Conservation (phyloP, 2,797 vertebrate species). For the Dipus sagitta region DNA sequence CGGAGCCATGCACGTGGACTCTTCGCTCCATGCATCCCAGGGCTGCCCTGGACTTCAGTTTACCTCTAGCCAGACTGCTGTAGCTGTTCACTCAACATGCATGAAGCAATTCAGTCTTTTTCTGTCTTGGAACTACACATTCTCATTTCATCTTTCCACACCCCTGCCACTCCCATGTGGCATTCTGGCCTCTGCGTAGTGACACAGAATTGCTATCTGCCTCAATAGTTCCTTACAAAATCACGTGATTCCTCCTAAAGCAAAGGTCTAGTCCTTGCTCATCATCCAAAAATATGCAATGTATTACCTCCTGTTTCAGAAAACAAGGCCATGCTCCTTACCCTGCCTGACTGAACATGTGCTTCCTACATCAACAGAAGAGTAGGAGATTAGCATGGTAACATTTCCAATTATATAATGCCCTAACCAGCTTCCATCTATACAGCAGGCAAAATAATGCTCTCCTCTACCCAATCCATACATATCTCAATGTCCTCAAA, state of each 20-base stretch:
- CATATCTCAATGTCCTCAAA: background rate
- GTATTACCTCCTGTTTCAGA: background rate
- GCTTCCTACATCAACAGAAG: background rate
- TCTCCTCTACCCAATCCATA: too few relatives aligned
- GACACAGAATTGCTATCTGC: background rate
- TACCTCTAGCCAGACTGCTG: too few relatives aligned
- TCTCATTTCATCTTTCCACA: too few relatives aligned
- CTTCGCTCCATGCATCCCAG: background rate
- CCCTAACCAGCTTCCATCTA: background rate
- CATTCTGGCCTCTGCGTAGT: background rate
- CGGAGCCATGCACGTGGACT: fast-evolving
- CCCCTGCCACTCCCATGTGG: background rate
- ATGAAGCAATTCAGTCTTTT: background rate
- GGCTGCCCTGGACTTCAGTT: background rate
- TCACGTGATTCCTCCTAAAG: background rate
- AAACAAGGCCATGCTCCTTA: background rate
- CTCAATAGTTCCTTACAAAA: background rate
- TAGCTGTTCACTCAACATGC: background rate
- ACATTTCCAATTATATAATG: too few relatives aligned
- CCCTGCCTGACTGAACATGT: background rate
- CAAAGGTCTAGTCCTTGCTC: background rate
- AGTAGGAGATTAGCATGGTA: too few relatives aligned
- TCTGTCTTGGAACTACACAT: too few relatives aligned
- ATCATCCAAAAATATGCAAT: background rate
- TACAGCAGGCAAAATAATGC: background rate